phyloP scores from a whole-genome alignment of 2,888 invertebrate species.

The Dichetophora obliterata region DNA sequence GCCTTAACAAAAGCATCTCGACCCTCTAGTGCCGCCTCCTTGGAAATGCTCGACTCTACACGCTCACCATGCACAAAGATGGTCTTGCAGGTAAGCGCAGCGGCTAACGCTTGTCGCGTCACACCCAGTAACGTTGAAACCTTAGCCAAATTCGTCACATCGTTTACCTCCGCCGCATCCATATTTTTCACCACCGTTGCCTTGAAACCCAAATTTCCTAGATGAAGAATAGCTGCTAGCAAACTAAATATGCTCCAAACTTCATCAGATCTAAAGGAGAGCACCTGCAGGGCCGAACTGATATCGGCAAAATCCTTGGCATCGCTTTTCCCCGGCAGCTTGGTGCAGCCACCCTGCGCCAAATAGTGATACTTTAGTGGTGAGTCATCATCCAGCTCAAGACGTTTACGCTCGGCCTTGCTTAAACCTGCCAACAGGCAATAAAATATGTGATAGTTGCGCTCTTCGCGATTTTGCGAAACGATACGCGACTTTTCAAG shows the following conservation, averaged over 20 bases:
- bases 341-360: constrained; percentile 77
- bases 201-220: constrained; percentile 92
- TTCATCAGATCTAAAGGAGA: constrained; percentile 88
- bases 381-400: constrained; percentile 77
- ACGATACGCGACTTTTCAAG: constrained; percentile 95
- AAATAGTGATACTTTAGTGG: constrained; percentile 85
- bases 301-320: constrained; percentile 88
- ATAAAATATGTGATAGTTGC: constrained; percentile 97
- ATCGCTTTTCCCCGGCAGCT: constrained; percentile 83
- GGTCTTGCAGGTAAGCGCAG: constrained; percentile 87
- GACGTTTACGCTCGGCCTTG: constrained; percentile 81
- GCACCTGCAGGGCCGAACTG: constrained; percentile 91
- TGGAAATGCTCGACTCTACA: constrained; percentile 81
- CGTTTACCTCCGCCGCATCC: constrained; percentile 88
- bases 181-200: constrained; percentile 82
- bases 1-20: constrained; percentile 94
- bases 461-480: constrained; percentile 87
- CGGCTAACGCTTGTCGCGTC: constrained; percentile 77
- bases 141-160: constrained; percentile 77
- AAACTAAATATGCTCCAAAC: constrained; percentile 87
- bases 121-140: constrained; percentile 82
- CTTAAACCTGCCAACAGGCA: constrained; percentile 87
- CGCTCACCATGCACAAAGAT: constrained; percentile 87
- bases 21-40: constrained; percentile 84
- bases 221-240: constrained; percentile 88